A percentile compares a stretch with the other conserved stretches of the same genome.
Evolutionary conservation across 2,797 vertebrate species (phyloP).

Genomic region (Paguma larvata): DNA sequence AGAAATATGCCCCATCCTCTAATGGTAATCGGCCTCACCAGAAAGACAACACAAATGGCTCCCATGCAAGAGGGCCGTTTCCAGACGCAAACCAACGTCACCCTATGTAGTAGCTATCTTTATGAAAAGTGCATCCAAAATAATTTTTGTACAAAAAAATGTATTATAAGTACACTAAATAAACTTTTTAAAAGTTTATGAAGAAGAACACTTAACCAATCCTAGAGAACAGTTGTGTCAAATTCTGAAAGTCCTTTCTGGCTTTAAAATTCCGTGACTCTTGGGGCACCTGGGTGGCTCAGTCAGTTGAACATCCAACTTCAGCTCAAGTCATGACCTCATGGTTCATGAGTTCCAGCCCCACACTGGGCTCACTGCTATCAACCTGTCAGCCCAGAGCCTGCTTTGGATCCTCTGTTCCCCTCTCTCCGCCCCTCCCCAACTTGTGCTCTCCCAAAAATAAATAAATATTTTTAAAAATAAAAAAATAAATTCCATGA

Average conservation of each 20-base stretch:
- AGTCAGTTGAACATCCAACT: too few relatives aligned
- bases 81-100: background rate
- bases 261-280: constrained; percentile 21
- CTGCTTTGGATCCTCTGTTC: too few relatives aligned
- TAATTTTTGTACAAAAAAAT: background rate
- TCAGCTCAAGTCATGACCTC: too few relatives aligned
- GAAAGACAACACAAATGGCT: background rate
- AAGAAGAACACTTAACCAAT: background rate
- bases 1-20: background rate
- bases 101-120: background rate
- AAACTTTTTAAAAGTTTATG: background rate
- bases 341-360: too few relatives aligned
- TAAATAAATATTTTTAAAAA: too few relatives aligned
- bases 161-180: background rate
- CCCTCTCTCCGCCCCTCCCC: too few relatives aligned
- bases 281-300: background rate
- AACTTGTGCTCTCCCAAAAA: too few relatives aligned
- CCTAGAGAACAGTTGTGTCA: background rate
- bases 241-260: background rate
- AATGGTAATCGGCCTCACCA: background rate
- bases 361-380: too few relatives aligned
- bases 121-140: background rate
- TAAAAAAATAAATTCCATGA: background rate
- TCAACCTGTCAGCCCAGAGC: too few relatives aligned
- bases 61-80: background rate